Conservation (phyloP, 2,797 vertebrate species). For the Glossophaga mutica region DNA sequence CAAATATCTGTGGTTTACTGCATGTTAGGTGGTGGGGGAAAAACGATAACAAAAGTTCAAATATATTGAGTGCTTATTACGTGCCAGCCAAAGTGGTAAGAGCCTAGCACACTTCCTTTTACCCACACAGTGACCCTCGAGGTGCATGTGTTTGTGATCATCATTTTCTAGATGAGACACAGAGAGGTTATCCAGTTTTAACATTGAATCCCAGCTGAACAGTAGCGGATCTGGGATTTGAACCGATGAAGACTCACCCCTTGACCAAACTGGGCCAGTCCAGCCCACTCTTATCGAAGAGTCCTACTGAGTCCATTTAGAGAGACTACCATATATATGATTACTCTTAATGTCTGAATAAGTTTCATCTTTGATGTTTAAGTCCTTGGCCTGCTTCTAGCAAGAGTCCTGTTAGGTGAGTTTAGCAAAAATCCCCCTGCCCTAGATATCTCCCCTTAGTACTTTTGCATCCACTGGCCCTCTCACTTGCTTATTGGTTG, state of each 20-base stretch:
- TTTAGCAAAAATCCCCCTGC: background rate
- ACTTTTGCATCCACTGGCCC: background rate
- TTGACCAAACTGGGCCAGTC: background rate
- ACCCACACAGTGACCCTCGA: background rate
- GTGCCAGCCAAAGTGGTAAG: background rate
- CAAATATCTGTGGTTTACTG: background rate
- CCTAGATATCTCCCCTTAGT: background rate
- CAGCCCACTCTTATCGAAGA: background rate
- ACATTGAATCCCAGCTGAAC: background rate
- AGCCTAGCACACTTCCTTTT: background rate
- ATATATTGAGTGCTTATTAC: background rate
- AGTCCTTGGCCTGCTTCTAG: background rate
- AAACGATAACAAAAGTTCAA: background rate
- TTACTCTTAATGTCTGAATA: background rate
- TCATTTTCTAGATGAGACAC: background rate
- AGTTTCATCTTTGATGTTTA: background rate
- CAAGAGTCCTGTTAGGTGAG: background rate
- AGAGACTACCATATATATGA: background rate
- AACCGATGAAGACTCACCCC: background rate
- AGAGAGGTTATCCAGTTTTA: background rate
- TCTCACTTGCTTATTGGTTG: background rate
- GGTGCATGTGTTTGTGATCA: background rate
- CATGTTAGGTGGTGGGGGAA: rapidly evolving
- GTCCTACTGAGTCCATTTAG: background rate
- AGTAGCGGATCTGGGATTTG: background rate